Conservation (phyloP, 1,140 invertebrate genomes). For the Ridgeia piscesae region DNA sequence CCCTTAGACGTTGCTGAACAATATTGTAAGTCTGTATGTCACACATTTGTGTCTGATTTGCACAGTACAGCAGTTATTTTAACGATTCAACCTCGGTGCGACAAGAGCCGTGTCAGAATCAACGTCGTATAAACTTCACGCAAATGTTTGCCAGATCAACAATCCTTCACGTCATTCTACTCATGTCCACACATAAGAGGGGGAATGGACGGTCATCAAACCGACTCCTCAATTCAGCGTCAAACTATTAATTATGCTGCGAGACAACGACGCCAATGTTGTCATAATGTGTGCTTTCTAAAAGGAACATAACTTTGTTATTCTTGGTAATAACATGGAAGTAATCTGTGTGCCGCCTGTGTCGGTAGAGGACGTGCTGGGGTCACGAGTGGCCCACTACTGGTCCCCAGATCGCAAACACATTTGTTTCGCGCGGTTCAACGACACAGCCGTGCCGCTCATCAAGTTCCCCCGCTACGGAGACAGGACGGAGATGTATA, state of each 20-base stretch:
- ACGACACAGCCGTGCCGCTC: not conserved
- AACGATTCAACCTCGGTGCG: not conserved
- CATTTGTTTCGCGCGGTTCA: conserved; percentile 16
- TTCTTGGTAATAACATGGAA: not conserved
- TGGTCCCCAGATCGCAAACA: not conserved
- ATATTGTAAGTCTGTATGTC: not conserved
- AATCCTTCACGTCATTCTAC: not conserved
- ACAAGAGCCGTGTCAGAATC: not conserved
- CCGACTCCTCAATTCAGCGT: not conserved
- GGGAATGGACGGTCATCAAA: not conserved
- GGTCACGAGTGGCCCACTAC: not conserved
- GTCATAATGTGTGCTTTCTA: not conserved
- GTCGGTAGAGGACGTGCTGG: conserved; percentile 17
- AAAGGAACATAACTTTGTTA: not conserved
- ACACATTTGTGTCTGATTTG: not conserved
- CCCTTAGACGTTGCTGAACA: not conserved
- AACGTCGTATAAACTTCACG: not conserved
- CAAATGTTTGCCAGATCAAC: not conserved
- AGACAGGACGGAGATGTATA: not conserved
- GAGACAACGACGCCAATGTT: not conserved
- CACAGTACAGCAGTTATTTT: not conserved
- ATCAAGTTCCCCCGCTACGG: not conserved
- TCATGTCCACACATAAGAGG: not conserved
- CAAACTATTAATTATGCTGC: not conserved
- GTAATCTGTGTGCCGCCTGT: not conserved